phyloP scores from a whole-genome alignment of 2,113 vertebrate genomes.

The Macaca fascicularis region T2T-MFA8v1.1 NC_088381.1:146757001-146757500 shows the following conservation, averaged over 20 bases:
- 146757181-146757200: not conserved
- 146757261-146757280: not conserved
- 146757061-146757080: too few species aligned
- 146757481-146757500: not conserved
- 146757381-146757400: not conserved
- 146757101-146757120: not conserved
- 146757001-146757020: too few species aligned
- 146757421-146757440: not conserved
- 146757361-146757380: not conserved
- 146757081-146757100: too few species aligned
- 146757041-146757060: too few species aligned
- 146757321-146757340: not conserved
- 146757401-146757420: not conserved
- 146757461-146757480: not conserved
- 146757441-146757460: not conserved
- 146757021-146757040: too few species aligned
- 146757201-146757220: not conserved
- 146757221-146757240: not conserved
- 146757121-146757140: not conserved
- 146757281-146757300: not conserved
- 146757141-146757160: not conserved
- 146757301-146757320: not conserved
- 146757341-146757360: not conserved
- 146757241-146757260: not conserved
- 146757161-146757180: not conserved